Conservation (phyloP, 2,113 vertebrate species). For the Melanostigma gelatinosum region DNA sequence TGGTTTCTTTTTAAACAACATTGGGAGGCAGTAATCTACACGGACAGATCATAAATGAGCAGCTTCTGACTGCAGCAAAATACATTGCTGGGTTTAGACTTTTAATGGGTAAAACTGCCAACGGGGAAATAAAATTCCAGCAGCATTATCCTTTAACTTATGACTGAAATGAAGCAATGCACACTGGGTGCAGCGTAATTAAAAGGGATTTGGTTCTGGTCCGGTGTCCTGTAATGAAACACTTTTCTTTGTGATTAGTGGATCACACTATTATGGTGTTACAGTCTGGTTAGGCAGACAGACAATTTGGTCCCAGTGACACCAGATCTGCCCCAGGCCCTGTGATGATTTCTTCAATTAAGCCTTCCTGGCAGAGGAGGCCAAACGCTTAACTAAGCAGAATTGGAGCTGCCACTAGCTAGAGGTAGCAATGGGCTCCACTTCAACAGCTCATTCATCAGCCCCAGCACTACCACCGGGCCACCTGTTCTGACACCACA, state of each 20-base stretch:
- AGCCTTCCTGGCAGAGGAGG: slow-evolving; percentile 74
- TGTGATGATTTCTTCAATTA: slow-evolving; percentile 82
- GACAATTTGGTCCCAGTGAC: slow-evolving; percentile 69
- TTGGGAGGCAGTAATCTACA: slow-evolving; percentile 51
- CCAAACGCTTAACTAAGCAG: slow-evolving; percentile 81
- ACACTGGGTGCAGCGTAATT: slow-evolving; percentile 38
- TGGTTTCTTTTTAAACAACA: slow-evolving; percentile 53
- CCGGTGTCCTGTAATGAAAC: slow-evolving; percentile 52
- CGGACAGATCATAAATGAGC: slow-evolving; percentile 42
- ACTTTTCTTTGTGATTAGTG: slow-evolving; percentile 55
- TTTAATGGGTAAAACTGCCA: slow-evolving; percentile 26
- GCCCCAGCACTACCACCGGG: slow-evolving; percentile 72
- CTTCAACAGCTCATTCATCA: slow-evolving; percentile 84
- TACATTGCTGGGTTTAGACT: slow-evolving; percentile 30
- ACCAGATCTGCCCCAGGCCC: slow-evolving; percentile 71
- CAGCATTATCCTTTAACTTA: slow-evolving; percentile 32
- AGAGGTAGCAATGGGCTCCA: slow-evolving; percentile 77
- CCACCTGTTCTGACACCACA: slow-evolving; percentile 80
- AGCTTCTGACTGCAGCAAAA: slow-evolving; percentile 42
- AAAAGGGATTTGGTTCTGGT: slow-evolving; percentile 44
- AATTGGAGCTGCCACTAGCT: slow-evolving; percentile 80
- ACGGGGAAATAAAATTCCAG: neutral
- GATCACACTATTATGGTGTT: slow-evolving; percentile 65
- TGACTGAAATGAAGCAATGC: slow-evolving; percentile 31
- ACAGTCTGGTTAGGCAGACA: slow-evolving; percentile 66